phyloP scores from a whole-genome alignment of 2,797 vertebrate genomes.

The Telmatherina bonti region DNA sequence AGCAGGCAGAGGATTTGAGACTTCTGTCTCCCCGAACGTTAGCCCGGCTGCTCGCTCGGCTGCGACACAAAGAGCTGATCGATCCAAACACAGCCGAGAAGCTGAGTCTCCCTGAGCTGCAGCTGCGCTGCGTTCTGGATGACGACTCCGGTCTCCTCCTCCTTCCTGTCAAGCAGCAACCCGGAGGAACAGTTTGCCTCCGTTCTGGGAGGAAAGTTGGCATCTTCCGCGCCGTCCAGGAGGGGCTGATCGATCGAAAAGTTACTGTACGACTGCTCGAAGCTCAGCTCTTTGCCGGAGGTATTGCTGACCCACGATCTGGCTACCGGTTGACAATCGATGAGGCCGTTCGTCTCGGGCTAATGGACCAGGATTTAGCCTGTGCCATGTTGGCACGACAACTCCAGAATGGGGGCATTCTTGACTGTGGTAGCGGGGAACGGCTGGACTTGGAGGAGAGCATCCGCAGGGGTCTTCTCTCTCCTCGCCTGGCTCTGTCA shows the following conservation, averaged over 20 bases:
- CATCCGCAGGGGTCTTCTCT: conserved; percentile 85
- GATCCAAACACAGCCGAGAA: conserved; percentile 95
- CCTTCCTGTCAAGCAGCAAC: conserved; percentile 90
- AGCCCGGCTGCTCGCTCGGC: conserved; percentile 81
- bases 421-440: conserved; percentile 85
- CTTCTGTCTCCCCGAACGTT: conserved; percentile 77
- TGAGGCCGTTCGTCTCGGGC: conserved; percentile 85
- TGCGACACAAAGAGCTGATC: conserved; percentile 84
- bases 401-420: conserved; percentile 89
- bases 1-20: conserved; percentile 79
- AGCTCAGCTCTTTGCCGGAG: conserved; percentile 95
- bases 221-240: conserved; percentile 90
- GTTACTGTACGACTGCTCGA: conserved; percentile 89
- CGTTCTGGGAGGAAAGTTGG: conserved; percentile 89
- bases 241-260: conserved; percentile 91
- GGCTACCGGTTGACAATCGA: conserved; percentile 88
- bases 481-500: conserved; percentile 85
- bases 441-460: conserved; percentile 90
- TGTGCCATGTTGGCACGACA: conserved; percentile 89
- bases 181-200: conserved; percentile 89
- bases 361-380: conserved; percentile 92
- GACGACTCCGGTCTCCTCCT: conserved; percentile 86
- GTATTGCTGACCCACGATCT: conserved; percentile 91
- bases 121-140: conserved; percentile 84
- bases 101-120: conserved; percentile 85